phyloP scores from a whole-genome alignment of 1,140 invertebrate species.

The Pissodes strobi region DNA sequence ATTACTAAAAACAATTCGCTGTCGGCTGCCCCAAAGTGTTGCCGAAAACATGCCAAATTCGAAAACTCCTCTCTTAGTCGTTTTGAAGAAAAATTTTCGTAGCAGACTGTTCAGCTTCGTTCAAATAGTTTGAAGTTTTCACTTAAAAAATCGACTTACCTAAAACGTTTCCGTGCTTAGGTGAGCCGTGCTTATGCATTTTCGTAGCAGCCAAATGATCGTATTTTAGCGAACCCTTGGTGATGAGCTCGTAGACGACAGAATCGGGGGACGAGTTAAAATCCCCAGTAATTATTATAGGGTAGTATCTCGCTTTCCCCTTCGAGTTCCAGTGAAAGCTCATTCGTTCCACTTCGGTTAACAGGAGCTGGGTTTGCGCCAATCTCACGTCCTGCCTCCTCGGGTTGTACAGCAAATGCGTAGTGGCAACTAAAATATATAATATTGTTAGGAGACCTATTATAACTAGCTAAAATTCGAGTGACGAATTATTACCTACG shows the following conservation, averaged over 20 bases:
- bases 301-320: conserved; percentile 61
- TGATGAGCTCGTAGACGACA: conserved; percentile 73
- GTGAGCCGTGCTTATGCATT: conserved; percentile 36
- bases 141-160: conserved; percentile 1
- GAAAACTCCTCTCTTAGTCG: too few species aligned
- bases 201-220: conserved; percentile 54
- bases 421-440: conserved; percentile 83
- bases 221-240: conserved; percentile 67
- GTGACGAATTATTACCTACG: too few species aligned
- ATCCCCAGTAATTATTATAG: conserved; percentile 86
- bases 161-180: conserved; percentile 41
- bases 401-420: conserved; percentile 94
- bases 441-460: too few species aligned
- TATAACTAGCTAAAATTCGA: too few species aligned
- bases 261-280: conserved; percentile 81
- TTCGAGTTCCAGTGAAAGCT: conserved; percentile 57
- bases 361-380: conserved; percentile 78
- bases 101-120: too few species aligned
- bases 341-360: conserved; percentile 82
- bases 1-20: too few species aligned
- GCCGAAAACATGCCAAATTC: too few species aligned
- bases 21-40: too few species aligned
- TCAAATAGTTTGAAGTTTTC: too few species aligned
- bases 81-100: too few species aligned
- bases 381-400: conserved; percentile 83